phyloP scores from a whole-genome alignment of 2,113 vertebrate genomes.

The Poeciliopsis retropinna region DNA sequence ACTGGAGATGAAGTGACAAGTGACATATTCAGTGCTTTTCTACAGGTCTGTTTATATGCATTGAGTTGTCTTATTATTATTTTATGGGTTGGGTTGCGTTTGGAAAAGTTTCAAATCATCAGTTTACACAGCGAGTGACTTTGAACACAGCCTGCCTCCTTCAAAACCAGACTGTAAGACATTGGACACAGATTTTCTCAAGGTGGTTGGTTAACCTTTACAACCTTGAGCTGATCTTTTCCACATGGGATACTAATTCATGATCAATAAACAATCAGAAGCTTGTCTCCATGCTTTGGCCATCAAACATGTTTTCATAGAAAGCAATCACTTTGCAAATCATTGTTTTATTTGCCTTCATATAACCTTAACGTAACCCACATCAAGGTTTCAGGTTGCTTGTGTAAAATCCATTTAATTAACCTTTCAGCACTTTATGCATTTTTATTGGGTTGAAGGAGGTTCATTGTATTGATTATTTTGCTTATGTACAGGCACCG shows the following conservation, averaged over 20 bases:
- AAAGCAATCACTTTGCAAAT: slow-evolving; percentile 77
- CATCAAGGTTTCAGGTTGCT: slow-evolving; percentile 33
- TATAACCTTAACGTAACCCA: slow-evolving; percentile 64
- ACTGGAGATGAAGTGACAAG: not conserved
- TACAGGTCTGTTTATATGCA: not conserved
- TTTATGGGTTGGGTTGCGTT: not conserved
- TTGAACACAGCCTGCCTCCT: not conserved
- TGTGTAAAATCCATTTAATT: slow-evolving; percentile 55
- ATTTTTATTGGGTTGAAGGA: slow-evolving; percentile 38
- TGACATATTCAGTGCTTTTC: not conserved
- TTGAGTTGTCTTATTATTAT: not conserved
- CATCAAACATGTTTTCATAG: slow-evolving; percentile 76
- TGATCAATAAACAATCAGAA: slow-evolving; percentile 82
- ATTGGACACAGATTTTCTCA: not conserved
- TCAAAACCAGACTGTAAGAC: not conserved
- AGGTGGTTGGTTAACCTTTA: slow-evolving; percentile 54
- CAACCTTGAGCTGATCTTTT: slow-evolving; percentile 61
- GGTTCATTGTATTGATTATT: slow-evolving; percentile 52
- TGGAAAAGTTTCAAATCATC: not conserved
- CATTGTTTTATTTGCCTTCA: slow-evolving; percentile 74
- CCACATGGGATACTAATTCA: slow-evolving; percentile 55
- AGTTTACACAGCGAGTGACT: not conserved
- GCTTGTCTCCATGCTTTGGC: slow-evolving; percentile 60
- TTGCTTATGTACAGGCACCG: slow-evolving; percentile 33
- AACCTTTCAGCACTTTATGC: slow-evolving; percentile 51